These are phyloP conservation scores for Heliconius hermathena DNA, from an alignment of 1,140 invertebrate genomes.

Conservation along the genomic window DNA sequence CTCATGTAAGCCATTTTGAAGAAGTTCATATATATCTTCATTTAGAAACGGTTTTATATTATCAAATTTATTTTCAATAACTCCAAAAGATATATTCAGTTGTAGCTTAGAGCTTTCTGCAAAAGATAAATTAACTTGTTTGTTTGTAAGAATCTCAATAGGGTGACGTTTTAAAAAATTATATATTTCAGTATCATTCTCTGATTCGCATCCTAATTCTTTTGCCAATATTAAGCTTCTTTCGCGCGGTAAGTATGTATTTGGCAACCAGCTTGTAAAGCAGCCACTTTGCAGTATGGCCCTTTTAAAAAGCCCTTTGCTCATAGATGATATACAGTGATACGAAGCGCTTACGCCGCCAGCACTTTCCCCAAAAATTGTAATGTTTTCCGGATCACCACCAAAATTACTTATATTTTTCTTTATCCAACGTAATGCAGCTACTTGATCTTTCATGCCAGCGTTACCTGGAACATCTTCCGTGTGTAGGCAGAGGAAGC, in stretches of 20 bases:
- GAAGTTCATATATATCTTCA: slow-evolving; percentile 39
- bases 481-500: slow-evolving; percentile 74
- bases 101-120: slow-evolving; percentile 28
- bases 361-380: slow-evolving; percentile 83
- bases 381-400: slow-evolving; percentile 84
- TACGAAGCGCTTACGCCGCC: slow-evolving; percentile 79
- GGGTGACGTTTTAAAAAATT: slow-evolving; percentile 48
- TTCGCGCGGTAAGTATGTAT: slow-evolving; percentile 38
- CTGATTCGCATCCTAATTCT: slow-evolving; percentile 47
- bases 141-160: slow-evolving; percentile 38
- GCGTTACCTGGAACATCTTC: slow-evolving; percentile 86
- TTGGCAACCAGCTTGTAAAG: slow-evolving; percentile 40
- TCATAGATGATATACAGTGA: slow-evolving; percentile 75
- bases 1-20: slow-evolving; percentile 51
- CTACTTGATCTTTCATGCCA: slow-evolving; percentile 85
- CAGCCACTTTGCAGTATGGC: slow-evolving; percentile 54
- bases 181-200: slow-evolving; percentile 43
- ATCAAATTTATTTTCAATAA: slow-evolving; percentile 50
- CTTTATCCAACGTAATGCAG: slow-evolving; percentile 84
- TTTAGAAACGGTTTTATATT: slow-evolving; percentile 47
- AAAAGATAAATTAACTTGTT: slow-evolving; percentile 33
- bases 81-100: slow-evolving; percentile 28
- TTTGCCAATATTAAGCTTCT: slow-evolving; percentile 46
- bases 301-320: slow-evolving; percentile 58
- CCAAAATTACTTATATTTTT: slow-evolving; percentile 86